A percentile compares a stretch with the other conserved stretches of the same genome.
Evolutionary conservation across 1,140 invertebrate species (phyloP).

Genomic region (Paralvinella palmiformis): DNA sequence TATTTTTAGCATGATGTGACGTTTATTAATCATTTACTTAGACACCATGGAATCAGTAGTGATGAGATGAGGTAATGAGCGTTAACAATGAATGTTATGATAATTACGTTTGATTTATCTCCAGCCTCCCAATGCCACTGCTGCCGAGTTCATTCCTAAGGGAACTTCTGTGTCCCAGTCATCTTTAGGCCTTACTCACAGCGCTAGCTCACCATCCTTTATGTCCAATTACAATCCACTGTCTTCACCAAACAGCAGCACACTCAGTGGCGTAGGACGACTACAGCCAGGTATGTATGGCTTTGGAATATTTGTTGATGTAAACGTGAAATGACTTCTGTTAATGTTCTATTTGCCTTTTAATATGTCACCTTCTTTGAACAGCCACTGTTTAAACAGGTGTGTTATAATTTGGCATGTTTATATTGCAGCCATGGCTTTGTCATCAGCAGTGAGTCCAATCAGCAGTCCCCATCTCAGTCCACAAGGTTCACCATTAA

Average conservation of each 20-base stretch:
- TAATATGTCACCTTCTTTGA: conserved; percentile 17
- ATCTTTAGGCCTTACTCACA: conserved; percentile 22
- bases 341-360: not conserved
- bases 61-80: not conserved
- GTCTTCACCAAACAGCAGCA: conserved; percentile 21
- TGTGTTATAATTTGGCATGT: not conserved
- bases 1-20: not conserved
- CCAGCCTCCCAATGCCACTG: conserved; percentile 24
- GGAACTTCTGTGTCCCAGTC: conserved; percentile 10
- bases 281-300: not conserved
- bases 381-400: not conserved
- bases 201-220: conserved; percentile 28
- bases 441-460: not conserved
- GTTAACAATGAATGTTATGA: not conserved
- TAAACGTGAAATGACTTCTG: not conserved
- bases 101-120: not conserved
- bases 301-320: not conserved
- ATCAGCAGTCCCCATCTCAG: conserved; percentile 1
- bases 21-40: not conserved
- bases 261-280: conserved; percentile 1
- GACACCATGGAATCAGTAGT: not conserved
- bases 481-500: not conserved
- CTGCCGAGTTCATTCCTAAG: conserved; percentile 26
- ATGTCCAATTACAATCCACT: conserved; percentile 10
- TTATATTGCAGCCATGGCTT: not conserved